Conservation (phyloP, 2,797 vertebrate genomes). For the Ptychadena robeensis region DNA sequence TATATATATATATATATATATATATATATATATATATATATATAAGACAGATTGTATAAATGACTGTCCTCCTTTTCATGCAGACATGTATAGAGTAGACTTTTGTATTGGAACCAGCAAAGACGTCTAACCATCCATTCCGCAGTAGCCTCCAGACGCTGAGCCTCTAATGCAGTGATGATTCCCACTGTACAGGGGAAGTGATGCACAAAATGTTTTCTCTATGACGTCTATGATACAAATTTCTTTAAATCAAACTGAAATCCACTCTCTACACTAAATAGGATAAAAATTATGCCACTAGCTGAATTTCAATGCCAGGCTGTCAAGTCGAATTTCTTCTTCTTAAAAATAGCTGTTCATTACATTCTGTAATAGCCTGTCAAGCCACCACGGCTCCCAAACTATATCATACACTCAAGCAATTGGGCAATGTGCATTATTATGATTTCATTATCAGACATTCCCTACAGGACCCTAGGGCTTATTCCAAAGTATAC, state of each 20-base stretch:
- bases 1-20: too few species aligned
- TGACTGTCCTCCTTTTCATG: background rate
- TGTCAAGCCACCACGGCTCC: slow-evolving; percentile 82
- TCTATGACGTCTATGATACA: slow-evolving; percentile 70
- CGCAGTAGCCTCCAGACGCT: background rate
- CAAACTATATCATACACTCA: slow-evolving; percentile 83
- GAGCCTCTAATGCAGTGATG: slow-evolving; percentile 62
- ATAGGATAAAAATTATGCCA: slow-evolving; percentile 81
- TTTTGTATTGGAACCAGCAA: slow-evolving; percentile 4
- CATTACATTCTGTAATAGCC: slow-evolving; percentile 84
- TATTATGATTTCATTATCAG: slow-evolving; percentile 82
- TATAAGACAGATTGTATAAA: background rate
- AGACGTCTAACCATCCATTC: slow-evolving; percentile 18
- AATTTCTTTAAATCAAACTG: slow-evolving; percentile 76
- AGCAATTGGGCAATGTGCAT: slow-evolving; percentile 86
- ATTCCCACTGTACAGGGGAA: slow-evolving; percentile 67
- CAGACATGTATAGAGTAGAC: slow-evolving; percentile 7
- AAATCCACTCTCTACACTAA: slow-evolving; percentile 73
- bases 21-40: too few species aligned
- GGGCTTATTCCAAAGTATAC: slow-evolving; percentile 71
- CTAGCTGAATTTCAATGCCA: slow-evolving; percentile 82
- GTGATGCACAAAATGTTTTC: slow-evolving; percentile 68
- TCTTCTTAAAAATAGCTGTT: slow-evolving; percentile 84
- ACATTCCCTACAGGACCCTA: slow-evolving; percentile 79
- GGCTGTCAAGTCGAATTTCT: slow-evolving; percentile 83